A percentile compares a stretch with the other conserved stretches of the same genome.
These are phyloP conservation scores for Rhodeus uyekii DNA, from an alignment of 2,797 vertebrate genomes.

Conservation along the genomic window DNA sequence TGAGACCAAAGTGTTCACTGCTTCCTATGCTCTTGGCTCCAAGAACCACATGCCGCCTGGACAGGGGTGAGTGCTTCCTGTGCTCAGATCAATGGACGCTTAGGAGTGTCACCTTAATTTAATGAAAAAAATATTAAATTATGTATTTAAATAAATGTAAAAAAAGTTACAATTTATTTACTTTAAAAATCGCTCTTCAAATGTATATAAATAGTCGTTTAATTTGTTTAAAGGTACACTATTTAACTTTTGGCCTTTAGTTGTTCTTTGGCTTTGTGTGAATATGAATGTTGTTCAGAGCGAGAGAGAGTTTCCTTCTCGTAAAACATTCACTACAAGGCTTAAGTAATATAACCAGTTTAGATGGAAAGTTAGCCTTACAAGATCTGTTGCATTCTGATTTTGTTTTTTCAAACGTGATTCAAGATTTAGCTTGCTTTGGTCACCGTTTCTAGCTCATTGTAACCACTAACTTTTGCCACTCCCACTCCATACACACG, in stretches of 20 bases:
- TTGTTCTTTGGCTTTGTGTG: no score
- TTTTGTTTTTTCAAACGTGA: no score
- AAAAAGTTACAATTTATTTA: no score
- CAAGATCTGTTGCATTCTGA: no score
- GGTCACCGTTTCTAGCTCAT: no score
- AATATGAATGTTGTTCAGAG: no score
- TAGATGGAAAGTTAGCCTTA: no score
- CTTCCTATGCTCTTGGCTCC: slow-evolving; percentile 79
- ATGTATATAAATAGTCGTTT: neutral
- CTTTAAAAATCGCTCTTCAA: neutral
- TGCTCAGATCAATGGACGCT: neutral
- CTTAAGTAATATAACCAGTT: neutral
- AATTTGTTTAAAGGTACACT: no score
- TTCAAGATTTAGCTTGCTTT: no score
- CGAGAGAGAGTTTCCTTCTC: neutral
- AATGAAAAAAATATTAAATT: neutral
- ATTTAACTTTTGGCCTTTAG: no score
- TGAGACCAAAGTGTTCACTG: slow-evolving; percentile 90
- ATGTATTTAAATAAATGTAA: neutral
- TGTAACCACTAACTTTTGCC: no score
- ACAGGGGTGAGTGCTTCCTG: slow-evolving; percentile 75
- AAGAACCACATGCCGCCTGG: slow-evolving; percentile 81
- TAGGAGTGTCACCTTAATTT: neutral
- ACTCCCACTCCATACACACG: no score
- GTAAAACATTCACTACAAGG: neutral